A percentile compares a stretch with the other conserved stretches of the same genome.
phyloP scores from a whole-genome alignment of 2,888 invertebrate species.

The Phytoseiulus persimilis region DNA sequence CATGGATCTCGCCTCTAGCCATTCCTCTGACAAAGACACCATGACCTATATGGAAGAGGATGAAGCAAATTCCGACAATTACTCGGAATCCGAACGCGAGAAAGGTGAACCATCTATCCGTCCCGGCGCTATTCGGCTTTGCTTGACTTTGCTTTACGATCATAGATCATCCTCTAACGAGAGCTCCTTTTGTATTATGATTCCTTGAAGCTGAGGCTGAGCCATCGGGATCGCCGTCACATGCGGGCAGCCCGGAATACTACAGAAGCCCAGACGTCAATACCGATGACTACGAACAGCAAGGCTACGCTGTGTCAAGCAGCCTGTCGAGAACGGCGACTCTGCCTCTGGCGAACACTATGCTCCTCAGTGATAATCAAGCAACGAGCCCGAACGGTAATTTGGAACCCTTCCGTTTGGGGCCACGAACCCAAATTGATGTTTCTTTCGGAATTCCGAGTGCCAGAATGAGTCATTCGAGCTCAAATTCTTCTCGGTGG shows the following conservation, averaged over 20 bases:
- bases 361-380: slow-evolving; percentile 19
- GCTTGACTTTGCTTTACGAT: too few relatives aligned
- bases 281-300: not conserved
- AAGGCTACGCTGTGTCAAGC: not conserved
- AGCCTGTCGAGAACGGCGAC: slow-evolving; percentile 21
- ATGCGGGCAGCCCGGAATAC: not conserved
- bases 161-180: too few relatives aligned
- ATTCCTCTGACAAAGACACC: slow-evolving; percentile 79
- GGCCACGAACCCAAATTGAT: too few relatives aligned
- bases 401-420: too few relatives aligned
- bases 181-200: too few relatives aligned
- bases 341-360: slow-evolving; percentile 1
- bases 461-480: too few relatives aligned
- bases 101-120: not conserved
- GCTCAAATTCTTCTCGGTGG: too few relatives aligned
- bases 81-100: slow-evolving; percentile 17
- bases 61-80: not conserved
- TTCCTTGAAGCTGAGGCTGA: not conserved
- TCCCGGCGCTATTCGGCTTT: too few relatives aligned
- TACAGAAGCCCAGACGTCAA: not conserved
- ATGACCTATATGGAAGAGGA: slow-evolving; percentile 26
- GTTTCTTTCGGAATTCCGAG: too few relatives aligned
- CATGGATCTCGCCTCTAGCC: slow-evolving; percentile 84
- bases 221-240: not conserved
- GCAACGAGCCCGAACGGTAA: not conserved